Evolutionary conservation across 2,888 invertebrate genomes (phyloP), one percentile per base, ranked within the genome.

Genomic region (Patella depressa): DNA sequence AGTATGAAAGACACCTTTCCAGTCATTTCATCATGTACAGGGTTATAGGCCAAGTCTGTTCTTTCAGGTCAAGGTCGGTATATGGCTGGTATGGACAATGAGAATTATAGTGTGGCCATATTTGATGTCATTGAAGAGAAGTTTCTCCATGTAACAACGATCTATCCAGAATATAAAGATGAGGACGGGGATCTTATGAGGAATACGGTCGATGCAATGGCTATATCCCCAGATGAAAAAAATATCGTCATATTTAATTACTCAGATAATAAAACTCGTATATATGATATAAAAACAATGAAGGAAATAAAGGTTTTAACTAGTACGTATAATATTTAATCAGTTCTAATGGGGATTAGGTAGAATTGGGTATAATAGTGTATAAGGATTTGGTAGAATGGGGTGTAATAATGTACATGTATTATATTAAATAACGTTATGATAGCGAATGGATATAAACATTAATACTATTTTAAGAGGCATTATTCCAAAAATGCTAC

Each of bases 151-250:
- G 69, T 82, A 73, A 78, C 79, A 54, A 78, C 78, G 53, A 81
- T 81, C 7, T 84, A 81, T 79, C 80, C 80, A 78, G 80, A 80
- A 19, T 80, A 80, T 75, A 72, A 70, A 29, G 81, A 80, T 34
- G 77, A 82, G 57, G 80, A 74, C 15, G 59, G 54, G 4, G 83
- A 83, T 12, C 77, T 79, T 15, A 80, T 81, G 54, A 78, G 82
- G 45, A 77, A 79, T 24, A 82, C 82, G 53, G 79, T 86, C 9
- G 85, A 87, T 75, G 83, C 82, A 53, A 78, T 87, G 24, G 82
- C 80, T 0, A 80, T 87, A 11, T 81, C 84, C 4, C 74, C 71
- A 9, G 84, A 84, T 59, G 82, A 85, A 69, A 83, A 81, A 73
- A 71, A 75, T 45, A 74, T 87, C 2, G 74, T 85, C 14, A 79